Percentiles rank a stretch among this genome's conserved stretches.
Conservation (phyloP, 2,797 vertebrate genomes). For the Crossoptilon crossoptilon region DNA sequence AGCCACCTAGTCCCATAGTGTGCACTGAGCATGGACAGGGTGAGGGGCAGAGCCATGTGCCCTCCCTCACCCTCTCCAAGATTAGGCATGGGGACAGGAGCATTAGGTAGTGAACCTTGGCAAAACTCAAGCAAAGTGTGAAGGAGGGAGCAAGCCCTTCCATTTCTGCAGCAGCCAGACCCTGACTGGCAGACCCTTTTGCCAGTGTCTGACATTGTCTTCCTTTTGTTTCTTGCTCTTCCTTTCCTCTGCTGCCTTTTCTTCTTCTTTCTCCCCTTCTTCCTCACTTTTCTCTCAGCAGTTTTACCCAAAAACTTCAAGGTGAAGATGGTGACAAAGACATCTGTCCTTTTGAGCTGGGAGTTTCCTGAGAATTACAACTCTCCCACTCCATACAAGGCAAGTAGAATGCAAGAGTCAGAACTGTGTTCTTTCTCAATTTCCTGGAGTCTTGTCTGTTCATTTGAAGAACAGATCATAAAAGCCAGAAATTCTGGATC, state of each 20-base stretch:
- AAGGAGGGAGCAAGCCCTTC: slow-evolving; percentile 23
- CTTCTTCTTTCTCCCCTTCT: slow-evolving; percentile 53
- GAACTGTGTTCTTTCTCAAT: background rate
- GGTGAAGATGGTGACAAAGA: slow-evolving; percentile 96
- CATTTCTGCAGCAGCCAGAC: background rate
- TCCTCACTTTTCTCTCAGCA: slow-evolving; percentile 77
- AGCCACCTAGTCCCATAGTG: slow-evolving; percentile 56
- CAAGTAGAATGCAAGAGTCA: slow-evolving; percentile 37
- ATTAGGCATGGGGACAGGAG: slow-evolving; percentile 29
- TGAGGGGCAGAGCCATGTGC: slow-evolving; percentile 5
- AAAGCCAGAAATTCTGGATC: background rate
- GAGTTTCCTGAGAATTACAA: slow-evolving; percentile 92
- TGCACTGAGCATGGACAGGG: background rate
- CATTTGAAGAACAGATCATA: background rate
- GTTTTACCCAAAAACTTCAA: slow-evolving; percentile 99
- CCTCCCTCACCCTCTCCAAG: slow-evolving; percentile 16
- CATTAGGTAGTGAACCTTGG: slow-evolving; percentile 23
- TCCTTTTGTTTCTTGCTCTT: slow-evolving; percentile 59
- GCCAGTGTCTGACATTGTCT: slow-evolving; percentile 18
- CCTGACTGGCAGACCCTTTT: slow-evolving; percentile 23
- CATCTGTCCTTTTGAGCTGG: slow-evolving; percentile 92
- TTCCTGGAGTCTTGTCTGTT: background rate
- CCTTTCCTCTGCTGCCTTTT: slow-evolving; percentile 49
- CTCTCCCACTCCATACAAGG: slow-evolving; percentile 87
- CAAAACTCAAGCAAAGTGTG: slow-evolving; percentile 57